These are phyloP conservation scores for Drosophila nigricruria DNA, from an alignment of 2,888 invertebrate species.

Conservation along the genomic window DNA sequence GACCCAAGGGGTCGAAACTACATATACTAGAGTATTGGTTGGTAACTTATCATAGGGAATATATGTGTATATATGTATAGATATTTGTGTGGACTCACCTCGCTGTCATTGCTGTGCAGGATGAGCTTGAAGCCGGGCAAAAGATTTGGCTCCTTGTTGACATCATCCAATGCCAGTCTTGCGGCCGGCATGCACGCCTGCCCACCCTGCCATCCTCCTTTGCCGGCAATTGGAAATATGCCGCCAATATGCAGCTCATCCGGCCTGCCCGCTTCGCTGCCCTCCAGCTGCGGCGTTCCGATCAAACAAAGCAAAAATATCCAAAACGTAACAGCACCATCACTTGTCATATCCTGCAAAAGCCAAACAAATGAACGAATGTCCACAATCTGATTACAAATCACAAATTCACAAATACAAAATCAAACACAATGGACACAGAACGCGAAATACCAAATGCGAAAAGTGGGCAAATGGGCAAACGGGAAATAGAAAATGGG, in stretches of 20 bases:
- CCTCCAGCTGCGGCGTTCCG: conserved; percentile 82
- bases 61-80: conserved; percentile 4
- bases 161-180: conserved; percentile 97
- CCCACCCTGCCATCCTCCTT: conserved; percentile 99
- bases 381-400: conserved; percentile 64
- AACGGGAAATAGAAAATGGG: conserved; percentile 23
- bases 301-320: conserved; percentile 85
- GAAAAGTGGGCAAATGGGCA: not conserved
- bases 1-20: conserved; percentile 64
- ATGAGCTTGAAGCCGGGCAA: conserved; percentile 95
- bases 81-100: conserved; percentile 88
- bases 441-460: not conserved
- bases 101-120: conserved; percentile 97
- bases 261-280: conserved; percentile 83
- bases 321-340: conserved; percentile 85
- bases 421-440: conserved; percentile 18
- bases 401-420: conserved; percentile 39
- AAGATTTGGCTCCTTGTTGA: conserved; percentile 94
- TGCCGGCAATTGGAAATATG: conserved; percentile 98
- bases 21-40: conserved; percentile 4
- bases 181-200: conserved; percentile 99
- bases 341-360: conserved; percentile 85
- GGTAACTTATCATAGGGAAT: conserved; percentile 34
- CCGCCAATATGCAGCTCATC: conserved; percentile 97
- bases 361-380: conserved; percentile 23